Conservation (phyloP, 2,888 invertebrate species). For the Drosophila pegasa region DNA sequence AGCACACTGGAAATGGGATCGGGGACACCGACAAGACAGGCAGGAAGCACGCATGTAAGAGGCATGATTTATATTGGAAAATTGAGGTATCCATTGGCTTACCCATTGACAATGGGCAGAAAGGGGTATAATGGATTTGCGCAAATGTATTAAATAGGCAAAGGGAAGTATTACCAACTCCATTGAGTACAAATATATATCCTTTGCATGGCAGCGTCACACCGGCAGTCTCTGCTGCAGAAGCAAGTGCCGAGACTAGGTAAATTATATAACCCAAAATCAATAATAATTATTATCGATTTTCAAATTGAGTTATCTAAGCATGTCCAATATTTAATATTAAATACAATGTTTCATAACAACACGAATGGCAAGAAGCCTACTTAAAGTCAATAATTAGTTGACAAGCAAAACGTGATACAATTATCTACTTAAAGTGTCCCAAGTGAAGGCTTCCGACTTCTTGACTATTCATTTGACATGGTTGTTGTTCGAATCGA, state of each 20-base stretch:
- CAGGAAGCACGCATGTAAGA: conserved; percentile 65
- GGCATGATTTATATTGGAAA: conserved; percentile 72
- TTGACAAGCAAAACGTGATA: background rate
- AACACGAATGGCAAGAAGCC: too few species aligned
- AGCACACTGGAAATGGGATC: conserved; percentile 15
- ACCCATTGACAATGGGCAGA: conserved; percentile 5
- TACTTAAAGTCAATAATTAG: background rate
- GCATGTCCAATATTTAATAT: too few species aligned
- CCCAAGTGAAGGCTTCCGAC: background rate
- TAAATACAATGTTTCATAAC: too few species aligned
- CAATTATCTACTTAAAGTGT: background rate
- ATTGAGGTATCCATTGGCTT: conserved; percentile 53
- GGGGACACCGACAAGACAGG: conserved; percentile 48
- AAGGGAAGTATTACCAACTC: background rate
- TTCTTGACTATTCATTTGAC: conserved; percentile 13
- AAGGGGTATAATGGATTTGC: conserved; percentile 10
- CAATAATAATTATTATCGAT: background rate
- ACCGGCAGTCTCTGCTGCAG: background rate
- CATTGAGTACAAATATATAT: background rate
- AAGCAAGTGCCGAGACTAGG: background rate
- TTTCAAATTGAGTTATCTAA: background rate
- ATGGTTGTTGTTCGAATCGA: conserved; percentile 34
- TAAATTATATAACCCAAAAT: background rate
- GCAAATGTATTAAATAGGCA: conserved; percentile 5
- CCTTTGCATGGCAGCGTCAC: background rate